A percentile compares a stretch with the other conserved stretches of the same genome.
Conservation (phyloP, 2,797 vertebrate genomes). For the Saxicola maurus region DNA sequence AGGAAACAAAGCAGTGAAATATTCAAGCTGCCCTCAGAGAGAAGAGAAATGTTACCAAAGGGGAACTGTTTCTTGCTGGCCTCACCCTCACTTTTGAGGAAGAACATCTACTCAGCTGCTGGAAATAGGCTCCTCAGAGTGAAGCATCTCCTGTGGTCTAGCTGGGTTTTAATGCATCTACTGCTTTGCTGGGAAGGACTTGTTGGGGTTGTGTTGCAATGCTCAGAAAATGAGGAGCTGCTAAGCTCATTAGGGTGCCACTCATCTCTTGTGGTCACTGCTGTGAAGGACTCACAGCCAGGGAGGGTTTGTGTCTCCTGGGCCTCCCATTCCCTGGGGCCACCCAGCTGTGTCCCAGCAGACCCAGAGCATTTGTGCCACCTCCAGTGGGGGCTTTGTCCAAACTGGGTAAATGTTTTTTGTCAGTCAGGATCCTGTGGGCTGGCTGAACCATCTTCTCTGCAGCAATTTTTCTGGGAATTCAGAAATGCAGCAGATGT, state of each 20-base stretch:
- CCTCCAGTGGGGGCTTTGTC: background rate
- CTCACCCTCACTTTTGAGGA: conserved; percentile 26
- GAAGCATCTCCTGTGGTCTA: background rate
- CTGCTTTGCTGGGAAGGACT: background rate
- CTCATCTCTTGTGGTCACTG: background rate
- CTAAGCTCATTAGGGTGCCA: background rate
- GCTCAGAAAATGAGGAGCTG: conserved; percentile 20
- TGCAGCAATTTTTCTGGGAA: background rate
- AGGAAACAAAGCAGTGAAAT: conserved; percentile 5
- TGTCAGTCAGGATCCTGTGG: background rate
- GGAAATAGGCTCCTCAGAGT: background rate
- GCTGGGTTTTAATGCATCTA: background rate
- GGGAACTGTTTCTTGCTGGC: conserved; percentile 20
- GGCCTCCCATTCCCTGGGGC: background rate
- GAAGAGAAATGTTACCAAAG: background rate
- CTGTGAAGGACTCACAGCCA: background rate
- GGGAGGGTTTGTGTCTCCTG: background rate
- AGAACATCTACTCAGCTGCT: background rate
- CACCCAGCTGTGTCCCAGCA: rapidly evolving
- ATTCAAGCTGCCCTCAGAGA: background rate
- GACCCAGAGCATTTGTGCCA: background rate
- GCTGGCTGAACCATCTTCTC: background rate
- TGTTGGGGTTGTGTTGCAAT: background rate
- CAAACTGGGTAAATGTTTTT: background rate
- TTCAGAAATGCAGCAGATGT: background rate